Base-by-base conservation (phyloP, 1,140 invertebrate species). In the Brachionus sp. region DNA sequence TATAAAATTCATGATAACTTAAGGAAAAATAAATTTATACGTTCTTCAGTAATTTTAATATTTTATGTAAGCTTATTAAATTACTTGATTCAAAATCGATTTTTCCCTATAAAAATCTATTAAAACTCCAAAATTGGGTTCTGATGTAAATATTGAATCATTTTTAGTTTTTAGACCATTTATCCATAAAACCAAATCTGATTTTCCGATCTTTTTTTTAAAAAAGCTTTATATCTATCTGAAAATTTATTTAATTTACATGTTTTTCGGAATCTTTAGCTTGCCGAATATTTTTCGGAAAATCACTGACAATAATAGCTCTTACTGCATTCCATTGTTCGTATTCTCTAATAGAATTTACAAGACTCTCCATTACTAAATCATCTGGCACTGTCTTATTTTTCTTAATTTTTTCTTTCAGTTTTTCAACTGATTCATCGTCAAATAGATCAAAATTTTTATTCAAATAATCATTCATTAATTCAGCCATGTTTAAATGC, bases 251-350 rank as follows among this genome's bases (percentile, higher is more conserved):
- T 23, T 75, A 16, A 5, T 23, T 62, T 80, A 80, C 77, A 62
- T 62, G 57, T 62, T 66, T 57, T 23, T 80, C 77, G 29, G 46
- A 80, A 25, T 23, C 7, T 44, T 70, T 82, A 29, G 42, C 62
- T 70, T 82, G 80, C 4, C 66, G 57, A 23, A 82, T 66, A 50
- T 57, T 66, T 2, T 23, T 29, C 0, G 80, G 80, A 37, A 82
- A 82, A 62, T 33, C 80, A 44, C 33, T 37, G 5, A 82, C 19
- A 35, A 82, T 35, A 44, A 33, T 42, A 12, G 77, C 35, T 66
- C 62, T 37, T 1, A 57, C 62, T 23, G 46, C 12, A 33, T 80
- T 62, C 50, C 33, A 80, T 37, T 80, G n/a, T 39, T 80, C 33
- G 23, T 39, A 80, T 9, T 66, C 39, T 19, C 2, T 80, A 3